A percentile compares a stretch with the other conserved stretches of the same genome.
Evolutionary conservation across 2,797 vertebrate species (phyloP).

Genomic region (Salarias fasciatus): DNA sequence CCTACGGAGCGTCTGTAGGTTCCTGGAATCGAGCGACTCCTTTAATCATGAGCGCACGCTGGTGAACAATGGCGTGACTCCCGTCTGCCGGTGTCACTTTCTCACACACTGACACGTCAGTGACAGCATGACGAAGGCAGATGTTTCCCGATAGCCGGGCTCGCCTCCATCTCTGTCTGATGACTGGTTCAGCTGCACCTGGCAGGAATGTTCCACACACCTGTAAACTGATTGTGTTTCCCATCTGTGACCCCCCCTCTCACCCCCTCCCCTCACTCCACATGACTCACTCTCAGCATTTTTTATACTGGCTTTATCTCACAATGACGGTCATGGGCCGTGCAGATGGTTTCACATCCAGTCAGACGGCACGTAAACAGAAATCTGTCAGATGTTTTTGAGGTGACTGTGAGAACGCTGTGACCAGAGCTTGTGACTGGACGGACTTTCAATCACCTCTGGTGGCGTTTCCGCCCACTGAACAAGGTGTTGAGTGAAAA

Average conservation of each 20-base stretch:
- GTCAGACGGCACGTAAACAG: conserved; percentile 7
- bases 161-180: conserved; percentile 9
- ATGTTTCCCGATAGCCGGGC: conserved; percentile 15
- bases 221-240: conserved; percentile 58
- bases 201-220: conserved; percentile 64
- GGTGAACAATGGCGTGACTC: conserved; percentile 14
- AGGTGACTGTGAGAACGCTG: conserved; percentile 4
- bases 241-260: conserved; percentile 19
- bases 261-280: neutral
- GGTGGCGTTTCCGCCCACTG: conserved; percentile 46
- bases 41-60: conserved; percentile 28
- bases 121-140: neutral
- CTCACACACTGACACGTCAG: conserved; percentile 6
- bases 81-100: conserved; percentile 22
- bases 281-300: conserved; percentile 33
- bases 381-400: neutral
- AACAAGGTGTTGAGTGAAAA: conserved; percentile 48
- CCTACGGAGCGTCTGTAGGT: conserved; percentile 15
- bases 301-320: neutral
- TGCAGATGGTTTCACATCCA: neutral
- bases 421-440: no score
- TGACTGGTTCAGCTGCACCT: conserved; percentile 37
- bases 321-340: neutral
- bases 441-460: no score
- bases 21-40: conserved; percentile 32